A percentile compares a stretch with the other conserved stretches of the same genome.
Conservation (phyloP, 2,888 invertebrate species). For the Drosophila anomelani region DNA sequence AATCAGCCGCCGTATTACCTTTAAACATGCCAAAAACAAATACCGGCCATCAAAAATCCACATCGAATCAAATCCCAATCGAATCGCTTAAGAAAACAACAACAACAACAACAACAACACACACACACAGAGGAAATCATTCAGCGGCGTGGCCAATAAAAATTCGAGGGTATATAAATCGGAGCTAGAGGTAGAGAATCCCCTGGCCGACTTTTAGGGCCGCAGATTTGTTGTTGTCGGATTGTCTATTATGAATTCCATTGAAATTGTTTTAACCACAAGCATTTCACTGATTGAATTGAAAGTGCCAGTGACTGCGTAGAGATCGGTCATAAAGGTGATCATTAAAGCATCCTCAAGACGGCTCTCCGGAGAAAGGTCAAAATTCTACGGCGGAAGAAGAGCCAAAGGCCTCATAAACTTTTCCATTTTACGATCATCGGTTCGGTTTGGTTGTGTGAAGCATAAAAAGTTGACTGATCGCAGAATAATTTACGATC, state of each 20-base stretch:
- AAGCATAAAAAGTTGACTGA: conserved; percentile 42
- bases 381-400: conserved; percentile 12
- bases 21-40: conserved; percentile 80
- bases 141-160: conserved; percentile 62
- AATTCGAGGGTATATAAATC: conserved; percentile 30
- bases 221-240: conserved; percentile 35
- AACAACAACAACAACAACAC: conserved; percentile 39
- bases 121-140: conserved; percentile 69
- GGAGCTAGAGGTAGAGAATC: conserved; percentile 37
- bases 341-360: conserved; percentile 43
- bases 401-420: conserved; percentile 45
- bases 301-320: conserved; percentile 53
- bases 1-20: conserved; percentile 70
- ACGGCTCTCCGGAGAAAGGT: conserved; percentile 29
- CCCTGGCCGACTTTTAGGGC: conserved; percentile 40
- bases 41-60: conserved; percentile 62
- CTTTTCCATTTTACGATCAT: conserved; percentile 34
- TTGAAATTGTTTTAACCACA: conserved; percentile 67
- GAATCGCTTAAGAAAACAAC: conserved; percentile 67
- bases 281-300: conserved; percentile 57
- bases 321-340: conserved; percentile 39
- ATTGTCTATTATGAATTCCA: conserved; percentile 66
- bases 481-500: conserved; percentile 39
- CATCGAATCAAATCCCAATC: conserved; percentile 56
- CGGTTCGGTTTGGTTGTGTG: conserved; percentile 13